Conservation (phyloP, 2,797 vertebrate species). For the Buceros bicornis region DNA sequence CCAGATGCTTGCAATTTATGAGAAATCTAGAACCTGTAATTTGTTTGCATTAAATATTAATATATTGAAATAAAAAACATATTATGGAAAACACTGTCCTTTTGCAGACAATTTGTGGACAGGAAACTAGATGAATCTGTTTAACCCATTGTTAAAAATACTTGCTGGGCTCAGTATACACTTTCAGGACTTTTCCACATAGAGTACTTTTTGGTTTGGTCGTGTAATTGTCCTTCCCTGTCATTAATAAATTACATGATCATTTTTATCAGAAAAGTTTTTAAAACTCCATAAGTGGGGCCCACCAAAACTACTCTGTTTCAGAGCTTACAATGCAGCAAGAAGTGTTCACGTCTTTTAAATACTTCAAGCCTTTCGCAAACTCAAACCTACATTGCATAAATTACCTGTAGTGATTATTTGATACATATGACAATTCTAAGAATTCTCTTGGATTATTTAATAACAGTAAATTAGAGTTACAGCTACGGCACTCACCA, state of each 20-base stretch:
- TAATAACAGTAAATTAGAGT: background rate
- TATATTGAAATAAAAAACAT: conserved; percentile 36
- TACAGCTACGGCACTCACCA: background rate
- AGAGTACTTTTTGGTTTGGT: background rate
- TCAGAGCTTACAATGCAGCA: background rate
- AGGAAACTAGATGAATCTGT: conserved; percentile 6
- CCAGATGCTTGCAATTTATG: conserved; percentile 40
- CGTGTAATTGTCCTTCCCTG: background rate
- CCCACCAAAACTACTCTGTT: background rate
- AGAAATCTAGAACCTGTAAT: conserved; percentile 24
- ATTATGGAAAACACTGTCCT: background rate
- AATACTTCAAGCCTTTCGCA: background rate
- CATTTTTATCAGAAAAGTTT: background rate
- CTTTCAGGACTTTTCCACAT: background rate
- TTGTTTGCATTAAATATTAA: conserved; percentile 60
- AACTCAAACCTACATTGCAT: conserved; percentile 1
- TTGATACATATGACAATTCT: background rate
- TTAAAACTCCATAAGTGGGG: fast-evolving
- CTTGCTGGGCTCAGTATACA: background rate
- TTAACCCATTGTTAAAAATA: background rate
- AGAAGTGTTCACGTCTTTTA: background rate
- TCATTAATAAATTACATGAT: background rate
- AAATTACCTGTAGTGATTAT: conserved; percentile 25
- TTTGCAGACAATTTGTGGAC: conserved; percentile 9
- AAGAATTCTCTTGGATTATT: background rate